Evolutionary conservation across 2,888 invertebrate species (phyloP).

Genomic region (Papilio gigon): DNA sequence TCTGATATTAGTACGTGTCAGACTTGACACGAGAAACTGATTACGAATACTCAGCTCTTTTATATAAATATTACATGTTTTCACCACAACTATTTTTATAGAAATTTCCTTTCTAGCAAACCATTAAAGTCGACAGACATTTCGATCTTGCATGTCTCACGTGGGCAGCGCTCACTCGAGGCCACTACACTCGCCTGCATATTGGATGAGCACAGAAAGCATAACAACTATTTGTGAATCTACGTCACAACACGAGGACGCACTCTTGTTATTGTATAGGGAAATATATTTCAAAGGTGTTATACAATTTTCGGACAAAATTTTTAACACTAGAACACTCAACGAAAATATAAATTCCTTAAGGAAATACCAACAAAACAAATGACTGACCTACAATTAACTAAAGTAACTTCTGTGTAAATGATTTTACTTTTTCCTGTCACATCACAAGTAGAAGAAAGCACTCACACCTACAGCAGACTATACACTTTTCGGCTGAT

Average conservation of each 20-base stretch:
- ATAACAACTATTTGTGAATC: constrained; percentile 21
- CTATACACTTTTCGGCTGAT: too few species aligned
- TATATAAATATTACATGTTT: too few species aligned
- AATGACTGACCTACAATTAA: background rate
- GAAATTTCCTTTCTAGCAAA: background rate
- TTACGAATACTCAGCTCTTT: too few species aligned
- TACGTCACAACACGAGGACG: background rate
- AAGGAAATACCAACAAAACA: too few species aligned
- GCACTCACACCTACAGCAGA: too few species aligned
- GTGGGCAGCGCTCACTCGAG: background rate
- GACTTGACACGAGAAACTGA: too few species aligned
- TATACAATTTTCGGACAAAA: background rate
- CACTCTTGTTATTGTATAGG: background rate
- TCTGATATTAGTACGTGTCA: too few species aligned
- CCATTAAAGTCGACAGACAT: constrained; percentile 5
- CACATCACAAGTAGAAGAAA: background rate
- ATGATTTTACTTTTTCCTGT: background rate
- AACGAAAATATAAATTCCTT: too few species aligned
- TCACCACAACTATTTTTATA: too few species aligned
- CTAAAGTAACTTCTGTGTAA: background rate
- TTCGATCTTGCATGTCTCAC: background rate
- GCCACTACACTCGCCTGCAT: constrained; percentile 31
- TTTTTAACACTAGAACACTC: background rate
- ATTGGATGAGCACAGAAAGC: constrained; percentile 33
- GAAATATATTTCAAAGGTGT: background rate